These are phyloP conservation scores for Seison nebaliae DNA, from an alignment of 1,140 invertebrate genomes.

Conservation along the genomic window DNA sequence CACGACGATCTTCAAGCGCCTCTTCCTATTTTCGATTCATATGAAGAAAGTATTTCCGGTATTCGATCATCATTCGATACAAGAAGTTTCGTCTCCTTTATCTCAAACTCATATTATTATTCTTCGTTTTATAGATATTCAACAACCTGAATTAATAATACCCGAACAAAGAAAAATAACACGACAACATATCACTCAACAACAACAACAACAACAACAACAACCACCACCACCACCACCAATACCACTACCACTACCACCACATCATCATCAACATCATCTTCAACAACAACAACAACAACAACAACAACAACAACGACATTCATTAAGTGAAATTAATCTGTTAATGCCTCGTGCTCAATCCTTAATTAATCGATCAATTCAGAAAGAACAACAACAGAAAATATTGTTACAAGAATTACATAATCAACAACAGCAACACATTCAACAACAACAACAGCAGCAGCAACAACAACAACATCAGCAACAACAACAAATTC, in stretches of 20 bases:
- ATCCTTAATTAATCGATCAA: constrained; percentile 1
- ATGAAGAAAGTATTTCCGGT: too few species aligned
- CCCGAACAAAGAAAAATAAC: background rate
- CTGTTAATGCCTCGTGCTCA: too few species aligned
- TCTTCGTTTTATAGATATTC: too few species aligned
- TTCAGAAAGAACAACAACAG: constrained; percentile 9
- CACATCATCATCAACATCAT: background rate
- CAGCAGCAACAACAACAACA: constrained; percentile 49
- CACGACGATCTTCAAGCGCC: too few species aligned
- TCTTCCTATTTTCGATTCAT: too few species aligned
- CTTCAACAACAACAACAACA: background rate
- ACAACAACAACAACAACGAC: background rate
- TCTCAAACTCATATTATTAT: too few species aligned
- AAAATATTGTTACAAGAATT: constrained; percentile 9
- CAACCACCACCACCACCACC: background rate
- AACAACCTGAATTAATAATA: too few species aligned
- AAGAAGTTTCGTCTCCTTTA: too few species aligned
- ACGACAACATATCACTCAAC: constrained; percentile 3
- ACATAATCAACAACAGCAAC: background rate
- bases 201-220: constrained; percentile 1
- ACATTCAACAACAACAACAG: background rate
- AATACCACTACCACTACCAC: background rate
- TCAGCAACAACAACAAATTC: constrained; percentile 57
- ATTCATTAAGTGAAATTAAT: too few species aligned
- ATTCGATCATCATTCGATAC: too few species aligned